phyloP scores from a whole-genome alignment of 2,797 vertebrate species.

The Clarias laeviceps region DNA sequence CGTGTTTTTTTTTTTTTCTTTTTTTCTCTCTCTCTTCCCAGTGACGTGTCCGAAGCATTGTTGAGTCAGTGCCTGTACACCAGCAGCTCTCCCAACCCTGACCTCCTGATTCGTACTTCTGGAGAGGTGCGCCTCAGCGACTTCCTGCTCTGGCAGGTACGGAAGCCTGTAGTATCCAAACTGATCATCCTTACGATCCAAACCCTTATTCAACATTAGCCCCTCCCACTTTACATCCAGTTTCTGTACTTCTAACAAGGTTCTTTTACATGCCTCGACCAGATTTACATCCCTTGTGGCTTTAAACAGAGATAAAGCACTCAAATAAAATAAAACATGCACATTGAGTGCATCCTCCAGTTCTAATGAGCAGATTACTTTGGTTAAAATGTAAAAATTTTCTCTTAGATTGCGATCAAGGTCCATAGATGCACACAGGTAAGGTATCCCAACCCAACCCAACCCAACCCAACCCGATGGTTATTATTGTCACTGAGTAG shows the following conservation, averaged over 20 bases:
- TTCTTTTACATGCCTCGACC: not conserved
- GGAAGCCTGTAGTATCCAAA: not conserved
- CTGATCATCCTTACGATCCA: not conserved
- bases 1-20: constrained; percentile 1
- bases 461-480: too few species aligned
- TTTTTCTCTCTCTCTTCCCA: constrained; percentile 55
- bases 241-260: not conserved
- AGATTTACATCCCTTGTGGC: not conserved
- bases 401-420: not conserved
- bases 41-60: constrained; percentile 90
- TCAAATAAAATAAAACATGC: not conserved
- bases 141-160: constrained; percentile 98
- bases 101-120: constrained; percentile 94
- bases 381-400: not conserved
- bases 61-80: constrained; percentile 94
- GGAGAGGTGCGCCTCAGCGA: constrained; percentile 97
- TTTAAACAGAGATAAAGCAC: not conserved
- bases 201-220: not conserved
- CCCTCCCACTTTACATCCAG: not conserved
- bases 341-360: not conserved
- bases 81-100: constrained; percentile 90
- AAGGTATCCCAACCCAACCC: too few species aligned
- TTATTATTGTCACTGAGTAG: not conserved
- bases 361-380: not conserved
- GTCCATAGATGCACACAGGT: not conserved